These are phyloP conservation scores for Asbolus verrucosus DNA, from an alignment of 1,140 invertebrate genomes.

Conservation along the genomic window DNA sequence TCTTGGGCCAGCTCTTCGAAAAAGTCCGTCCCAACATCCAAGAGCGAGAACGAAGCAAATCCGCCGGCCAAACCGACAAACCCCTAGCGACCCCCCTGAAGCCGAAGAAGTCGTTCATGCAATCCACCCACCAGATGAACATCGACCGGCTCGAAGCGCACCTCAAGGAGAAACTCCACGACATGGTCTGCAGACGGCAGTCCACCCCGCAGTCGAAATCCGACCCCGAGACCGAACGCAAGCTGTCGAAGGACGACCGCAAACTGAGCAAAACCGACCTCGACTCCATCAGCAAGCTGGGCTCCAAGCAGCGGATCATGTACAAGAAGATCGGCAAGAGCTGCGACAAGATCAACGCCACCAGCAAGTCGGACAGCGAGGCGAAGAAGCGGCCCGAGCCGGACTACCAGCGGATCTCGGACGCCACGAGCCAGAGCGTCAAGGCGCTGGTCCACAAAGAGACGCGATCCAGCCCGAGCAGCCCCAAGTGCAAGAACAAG, in stretches of 20 bases:
- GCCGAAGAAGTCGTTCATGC: slow-evolving; percentile 62
- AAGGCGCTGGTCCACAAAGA: slow-evolving; percentile 68
- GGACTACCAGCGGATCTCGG: slow-evolving; percentile 74
- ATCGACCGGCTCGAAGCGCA: slow-evolving; percentile 66
- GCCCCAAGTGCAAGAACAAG: slow-evolving; percentile 64
- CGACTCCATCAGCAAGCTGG: slow-evolving; percentile 58
- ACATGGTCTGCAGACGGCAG: slow-evolving; percentile 62
- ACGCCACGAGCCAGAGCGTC: slow-evolving; percentile 69
- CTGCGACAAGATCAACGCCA: slow-evolving; percentile 63
- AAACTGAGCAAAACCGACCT: slow-evolving; percentile 61
- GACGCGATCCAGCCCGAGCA: slow-evolving; percentile 59
- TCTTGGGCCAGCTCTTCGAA: slow-evolving; percentile 62
- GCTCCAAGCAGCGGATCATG: slow-evolving; percentile 58
- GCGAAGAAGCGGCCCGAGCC: slow-evolving; percentile 65
- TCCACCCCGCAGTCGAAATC: slow-evolving; percentile 59
- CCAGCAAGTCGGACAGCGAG: slow-evolving; percentile 50
- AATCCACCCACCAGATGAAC: slow-evolving; percentile 58
- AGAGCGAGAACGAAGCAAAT: slow-evolving; percentile 66
- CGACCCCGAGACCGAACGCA: slow-evolving; percentile 61
- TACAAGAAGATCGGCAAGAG: slow-evolving; percentile 65
- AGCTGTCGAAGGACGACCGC: slow-evolving; percentile 57
- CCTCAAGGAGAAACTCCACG: slow-evolving; percentile 67
- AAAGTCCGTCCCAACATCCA: slow-evolving; percentile 61
- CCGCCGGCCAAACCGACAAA: slow-evolving; percentile 65
- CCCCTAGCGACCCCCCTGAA: slow-evolving; percentile 59